Conservation (phyloP, 1,140 invertebrate species). For the Nixonia krombeini region DNA sequence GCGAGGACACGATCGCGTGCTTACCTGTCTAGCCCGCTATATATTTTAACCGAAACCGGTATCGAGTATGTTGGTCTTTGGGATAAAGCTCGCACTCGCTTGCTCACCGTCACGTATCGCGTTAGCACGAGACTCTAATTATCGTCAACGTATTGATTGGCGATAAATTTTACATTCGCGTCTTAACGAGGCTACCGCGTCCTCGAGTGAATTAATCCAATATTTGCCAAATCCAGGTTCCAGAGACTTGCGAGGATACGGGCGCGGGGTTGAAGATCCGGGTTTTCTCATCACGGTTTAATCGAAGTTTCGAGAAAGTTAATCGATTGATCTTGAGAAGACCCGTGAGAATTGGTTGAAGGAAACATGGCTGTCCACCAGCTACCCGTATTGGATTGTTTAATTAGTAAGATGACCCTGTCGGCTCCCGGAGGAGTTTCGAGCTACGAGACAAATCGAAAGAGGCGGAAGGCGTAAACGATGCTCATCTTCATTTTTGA, state of each 20-base stretch:
- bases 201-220: constrained; percentile 27
- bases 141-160: too few species aligned
- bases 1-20: constrained; percentile 34
- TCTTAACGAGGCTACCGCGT: too few species aligned
- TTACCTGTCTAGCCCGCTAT: constrained; percentile 24
- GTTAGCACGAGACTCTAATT: too few species aligned
- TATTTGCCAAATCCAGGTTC: constrained; percentile 35
- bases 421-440: constrained; percentile 54
- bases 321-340: constrained; percentile 64
- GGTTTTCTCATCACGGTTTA: constrained; percentile 50
- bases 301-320: constrained; percentile 67
- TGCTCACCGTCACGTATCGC: too few species aligned
- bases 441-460: constrained; percentile 52
- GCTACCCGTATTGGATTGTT: constrained; percentile 72
- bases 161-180: too few species aligned
- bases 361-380: constrained; percentile 52
- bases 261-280: constrained; percentile 37
- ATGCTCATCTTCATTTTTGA: too few species aligned
- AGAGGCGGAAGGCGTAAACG: constrained; percentile 38
- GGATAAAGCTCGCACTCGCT: too few species aligned
- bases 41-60: constrained; percentile 18
- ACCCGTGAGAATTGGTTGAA: constrained; percentile 57
- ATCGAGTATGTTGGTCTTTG: too few species aligned
- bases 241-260: constrained; percentile 39
- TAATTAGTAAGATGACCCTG: constrained; percentile 72